A percentile compares a stretch with the other conserved stretches of the same genome.
Conservation (phyloP, 2,888 invertebrate genomes). For the Sphaeridia pumilis region DNA sequence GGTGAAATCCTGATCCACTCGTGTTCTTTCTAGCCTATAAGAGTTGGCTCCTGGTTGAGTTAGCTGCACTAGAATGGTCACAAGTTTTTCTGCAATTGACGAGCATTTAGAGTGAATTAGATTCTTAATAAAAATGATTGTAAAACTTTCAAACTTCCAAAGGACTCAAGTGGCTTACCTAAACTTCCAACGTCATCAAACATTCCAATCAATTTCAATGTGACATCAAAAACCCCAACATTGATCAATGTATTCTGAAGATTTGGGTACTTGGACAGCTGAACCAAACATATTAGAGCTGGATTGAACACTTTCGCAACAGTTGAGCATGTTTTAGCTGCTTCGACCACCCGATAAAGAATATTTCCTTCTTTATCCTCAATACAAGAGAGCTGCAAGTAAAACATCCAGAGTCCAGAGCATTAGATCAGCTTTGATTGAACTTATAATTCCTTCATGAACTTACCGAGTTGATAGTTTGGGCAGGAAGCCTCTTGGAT, state of each 20-base stretch:
- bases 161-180: constrained; percentile 7
- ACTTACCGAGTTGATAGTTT: constrained; percentile 8
- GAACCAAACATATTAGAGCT: constrained; percentile 9
- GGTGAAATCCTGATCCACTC: not conserved
- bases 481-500: constrained; percentile 5
- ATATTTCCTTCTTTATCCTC: constrained; percentile 3
- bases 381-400: not conserved
- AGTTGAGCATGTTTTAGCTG: not conserved
- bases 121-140: too few species aligned
- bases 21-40: not conserved
- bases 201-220: constrained; percentile 1
- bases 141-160: not conserved
- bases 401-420: too few species aligned
- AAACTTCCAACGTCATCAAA: constrained; percentile 3
- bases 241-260: constrained; percentile 4
- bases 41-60: not conserved
- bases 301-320: constrained; percentile 1
- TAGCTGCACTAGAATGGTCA: not conserved
- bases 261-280: constrained; percentile 1
- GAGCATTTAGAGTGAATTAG: too few species aligned
- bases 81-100: not conserved
- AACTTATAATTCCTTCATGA: too few species aligned
- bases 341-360: not conserved
- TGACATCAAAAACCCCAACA: constrained; percentile 7
- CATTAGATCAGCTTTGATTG: too few species aligned